Base-by-base conservation (phyloP, 1,140 invertebrate species). In the Drosophila funebris region DNA sequence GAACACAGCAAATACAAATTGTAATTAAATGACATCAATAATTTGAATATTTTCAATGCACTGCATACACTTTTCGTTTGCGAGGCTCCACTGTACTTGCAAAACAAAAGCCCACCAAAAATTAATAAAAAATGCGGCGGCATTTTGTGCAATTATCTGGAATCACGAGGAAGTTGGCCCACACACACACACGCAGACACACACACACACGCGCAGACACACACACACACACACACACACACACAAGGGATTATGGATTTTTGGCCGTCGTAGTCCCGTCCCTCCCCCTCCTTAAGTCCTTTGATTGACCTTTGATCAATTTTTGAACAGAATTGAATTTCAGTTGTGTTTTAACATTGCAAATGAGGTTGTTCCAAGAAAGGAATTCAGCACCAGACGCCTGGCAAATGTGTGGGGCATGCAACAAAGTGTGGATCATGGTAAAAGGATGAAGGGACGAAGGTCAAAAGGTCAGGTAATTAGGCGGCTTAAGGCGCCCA, bases 381-480 rank as follows among this genome's bases (percentile, higher is more conserved):
- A 43, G 18, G 44, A 27, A 18, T 31, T 27, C 13, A 2, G 46
- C 24, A 31, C 46, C 31, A 13, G 13, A 16, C 18, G 3, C 13
- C 14, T 9, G 24, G 46, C 9, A 22, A 44, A n/a, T 5, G 11
- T n/a, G 11, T 36, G 33, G 9, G 33, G 9, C 33, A 13, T 36
- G n/a, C 33, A 36, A 33, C 33, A 31, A 9, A 31, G 29, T 9
- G 29, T 9, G 29, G 9, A 31, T n/a, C n/a, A n/a, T n/a, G n/a
- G n/a, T n/a, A n/a, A n/a, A n/a, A n/a, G n/a, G 37, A 4, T 13
- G 36, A 4, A 6, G 18, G 16, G 16, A 20, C 0, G 41, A 20
- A 8, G 37, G 37, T 39, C n/a, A 7, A 14, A 61, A 50, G 54
- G 41, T 48, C 33, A 73, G 56, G 39, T 61, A 62, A 69, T 73